These are phyloP conservation scores for Leptopilina clavipes DNA, from an alignment of 1,140 invertebrate genomes.

Conservation along the genomic window DNA sequence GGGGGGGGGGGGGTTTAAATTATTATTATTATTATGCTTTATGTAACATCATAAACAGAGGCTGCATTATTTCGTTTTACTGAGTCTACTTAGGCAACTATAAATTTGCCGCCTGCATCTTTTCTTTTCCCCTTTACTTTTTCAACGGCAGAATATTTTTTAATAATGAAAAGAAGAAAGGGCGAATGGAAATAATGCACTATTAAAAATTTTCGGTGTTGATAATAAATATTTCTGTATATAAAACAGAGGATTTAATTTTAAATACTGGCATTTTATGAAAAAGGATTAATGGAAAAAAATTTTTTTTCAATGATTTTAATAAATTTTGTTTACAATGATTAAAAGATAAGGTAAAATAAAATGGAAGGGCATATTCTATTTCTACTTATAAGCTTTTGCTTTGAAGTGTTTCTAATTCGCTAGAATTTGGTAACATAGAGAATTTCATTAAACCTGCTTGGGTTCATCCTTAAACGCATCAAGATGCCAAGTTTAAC, in stretches of 20 bases:
- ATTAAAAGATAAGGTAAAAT: too few relatives aligned
- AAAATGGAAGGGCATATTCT: background rate
- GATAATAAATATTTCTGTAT: background rate
- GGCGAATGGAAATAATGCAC: background rate
- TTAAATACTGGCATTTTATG: too few relatives aligned
- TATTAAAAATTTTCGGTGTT: background rate
- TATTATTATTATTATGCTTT: conserved; percentile 1
- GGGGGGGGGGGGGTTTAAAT: background rate
- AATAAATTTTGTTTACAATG: too few relatives aligned
- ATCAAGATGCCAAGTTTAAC: conserved; percentile 25
- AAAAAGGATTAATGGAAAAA: too few relatives aligned
- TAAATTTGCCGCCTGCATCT: background rate
- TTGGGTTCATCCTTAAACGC: conserved; percentile 27
- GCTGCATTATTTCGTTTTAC: conserved; percentile 25
- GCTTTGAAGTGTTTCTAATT: conserved; percentile 5
- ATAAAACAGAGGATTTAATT: background rate
- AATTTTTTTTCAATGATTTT: too few relatives aligned
- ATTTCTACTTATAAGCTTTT: background rate
- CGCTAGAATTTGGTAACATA: conserved; percentile 2
- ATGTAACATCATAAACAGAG: conserved; percentile 20
- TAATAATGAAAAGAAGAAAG: background rate
- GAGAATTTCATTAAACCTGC: conserved; percentile 30
- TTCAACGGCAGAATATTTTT: background rate
- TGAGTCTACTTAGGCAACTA: background rate
- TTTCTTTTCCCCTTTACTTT: background rate